Evolutionary conservation across 2,888 invertebrate species (phyloP), one percentile per base, ranked within the genome.

Genomic region (Tipula lateralis): DNA sequence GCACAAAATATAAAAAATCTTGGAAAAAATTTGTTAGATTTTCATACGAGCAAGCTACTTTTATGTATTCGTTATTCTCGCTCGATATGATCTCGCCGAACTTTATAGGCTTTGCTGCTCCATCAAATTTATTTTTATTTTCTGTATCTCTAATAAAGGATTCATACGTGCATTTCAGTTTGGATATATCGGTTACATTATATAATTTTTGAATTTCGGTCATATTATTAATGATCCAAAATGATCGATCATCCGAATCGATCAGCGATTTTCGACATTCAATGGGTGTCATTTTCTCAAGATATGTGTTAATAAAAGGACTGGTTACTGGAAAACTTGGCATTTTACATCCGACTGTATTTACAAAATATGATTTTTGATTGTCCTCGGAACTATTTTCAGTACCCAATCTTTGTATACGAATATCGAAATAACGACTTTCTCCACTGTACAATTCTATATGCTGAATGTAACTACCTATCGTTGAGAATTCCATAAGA

Each of bases 1-100:
- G 92, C 12, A 94, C 91, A 87, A 94, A 94, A 30, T 93, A 89
- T 88, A 94, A 94, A 87, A 92, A 95, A 87, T 96, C 95, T 87
- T 92, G 92, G 87, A 95, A 94, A 83, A 95, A 90, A 84, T 89
- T 89, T 32, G 88, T 88, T 1, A 90, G 90, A 85, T 91, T 87
- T 2, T 85, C 85, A 85, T 90, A 90, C 16, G 88, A 89, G 88
- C 96, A 96, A 29, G 91, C 91, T 2, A 96, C 93, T 89, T 91
- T 92, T 9, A 95, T 91, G 88, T 94, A 96, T 89, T 96, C 96
- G 85, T 92, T 91, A 4, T 88, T 87, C 34, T 92, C 90, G 87
- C 90, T 88, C 85, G 91, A 89, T 19, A 89, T 88, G 66, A 89
- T 88, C 13, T 85, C 83, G 5, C 85, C 85, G 82, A 80, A 81